Conservation (phyloP, 2,888 invertebrate species). For the Agrochola macilenta region DNA sequence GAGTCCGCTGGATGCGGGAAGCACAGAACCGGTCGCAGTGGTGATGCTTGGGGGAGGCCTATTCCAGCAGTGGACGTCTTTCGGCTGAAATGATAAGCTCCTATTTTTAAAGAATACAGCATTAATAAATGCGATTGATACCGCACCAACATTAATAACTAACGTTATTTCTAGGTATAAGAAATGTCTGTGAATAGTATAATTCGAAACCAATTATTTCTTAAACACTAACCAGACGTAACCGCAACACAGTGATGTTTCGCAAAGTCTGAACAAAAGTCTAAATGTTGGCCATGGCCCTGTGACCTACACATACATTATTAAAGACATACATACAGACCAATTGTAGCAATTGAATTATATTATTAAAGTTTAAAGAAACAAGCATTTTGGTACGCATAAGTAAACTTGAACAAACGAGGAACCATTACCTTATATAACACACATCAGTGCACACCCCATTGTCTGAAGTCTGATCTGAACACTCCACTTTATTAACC, state of each 20-base stretch:
- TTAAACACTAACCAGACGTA: slow-evolving; percentile 15
- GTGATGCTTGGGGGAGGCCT: no score
- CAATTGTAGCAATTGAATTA: slow-evolving; percentile 5
- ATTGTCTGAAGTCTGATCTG: no score
- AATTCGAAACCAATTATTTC: slow-evolving; percentile 26
- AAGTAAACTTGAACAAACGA: slow-evolving; percentile 24
- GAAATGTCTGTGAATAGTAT: background rate
- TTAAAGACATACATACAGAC: background rate
- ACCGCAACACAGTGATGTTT: slow-evolving; percentile 38
- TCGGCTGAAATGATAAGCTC: no score
- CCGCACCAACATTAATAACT: background rate
- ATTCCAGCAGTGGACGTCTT: no score
- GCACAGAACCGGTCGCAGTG: no score
- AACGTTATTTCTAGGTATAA: background rate
- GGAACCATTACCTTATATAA: slow-evolving; percentile 23
- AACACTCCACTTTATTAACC: slow-evolving; percentile 9
- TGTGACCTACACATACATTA: slow-evolving; percentile 39
- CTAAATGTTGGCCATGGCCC: slow-evolving; percentile 44
- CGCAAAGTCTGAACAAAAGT: slow-evolving; percentile 52
- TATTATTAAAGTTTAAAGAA: slow-evolving; percentile 4
- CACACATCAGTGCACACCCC: slow-evolving; percentile 47
- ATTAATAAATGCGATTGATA: background rate
- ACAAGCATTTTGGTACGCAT: background rate
- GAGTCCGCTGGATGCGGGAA: no score
- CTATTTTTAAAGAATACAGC: background rate